These are phyloP conservation scores for Aphodius granarius DNA, from an alignment of 2,888 invertebrate genomes.

Conservation along the genomic window DNA sequence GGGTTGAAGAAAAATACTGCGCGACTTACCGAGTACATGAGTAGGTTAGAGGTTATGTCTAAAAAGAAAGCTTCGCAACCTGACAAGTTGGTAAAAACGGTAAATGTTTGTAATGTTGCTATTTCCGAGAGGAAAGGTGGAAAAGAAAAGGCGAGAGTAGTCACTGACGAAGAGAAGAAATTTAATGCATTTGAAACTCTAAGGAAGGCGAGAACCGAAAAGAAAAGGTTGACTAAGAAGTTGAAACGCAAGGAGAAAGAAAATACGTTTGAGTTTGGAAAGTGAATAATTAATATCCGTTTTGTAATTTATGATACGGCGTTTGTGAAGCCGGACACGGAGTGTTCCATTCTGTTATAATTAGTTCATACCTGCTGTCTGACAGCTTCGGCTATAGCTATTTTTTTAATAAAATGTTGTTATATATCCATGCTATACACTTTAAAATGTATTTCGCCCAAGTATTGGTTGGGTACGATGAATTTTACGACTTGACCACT, in stretches of 20 bases:
- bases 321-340: too few species aligned
- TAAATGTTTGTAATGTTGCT: slow-evolving; percentile 50
- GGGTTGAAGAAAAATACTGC: slow-evolving; percentile 77
- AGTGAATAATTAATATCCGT: too few species aligned
- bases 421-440: too few species aligned
- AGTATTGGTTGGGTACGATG: too few species aligned
- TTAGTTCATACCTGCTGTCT: too few species aligned
- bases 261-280: background rate
- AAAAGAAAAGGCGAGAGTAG: slow-evolving; percentile 65
- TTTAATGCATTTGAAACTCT: slow-evolving; percentile 82
- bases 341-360: too few species aligned
- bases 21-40: background rate
- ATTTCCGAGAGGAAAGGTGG: background rate
- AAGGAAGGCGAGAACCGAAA: slow-evolving; percentile 62
- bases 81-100: slow-evolving; percentile 47
- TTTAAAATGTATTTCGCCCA: too few species aligned
- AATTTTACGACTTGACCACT: too few species aligned
- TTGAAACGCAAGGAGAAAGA: slow-evolving; percentile 21
- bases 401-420: too few species aligned
- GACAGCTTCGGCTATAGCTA: too few species aligned
- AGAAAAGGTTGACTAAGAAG: slow-evolving; percentile 18
- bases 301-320: too few species aligned
- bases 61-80: background rate
- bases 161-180: slow-evolving; percentile 82
- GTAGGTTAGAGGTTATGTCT: background rate